Evolutionary conservation across 92 coral and sea anemone genomes (phyloP).

Genomic region (Porites lobata): DNA sequence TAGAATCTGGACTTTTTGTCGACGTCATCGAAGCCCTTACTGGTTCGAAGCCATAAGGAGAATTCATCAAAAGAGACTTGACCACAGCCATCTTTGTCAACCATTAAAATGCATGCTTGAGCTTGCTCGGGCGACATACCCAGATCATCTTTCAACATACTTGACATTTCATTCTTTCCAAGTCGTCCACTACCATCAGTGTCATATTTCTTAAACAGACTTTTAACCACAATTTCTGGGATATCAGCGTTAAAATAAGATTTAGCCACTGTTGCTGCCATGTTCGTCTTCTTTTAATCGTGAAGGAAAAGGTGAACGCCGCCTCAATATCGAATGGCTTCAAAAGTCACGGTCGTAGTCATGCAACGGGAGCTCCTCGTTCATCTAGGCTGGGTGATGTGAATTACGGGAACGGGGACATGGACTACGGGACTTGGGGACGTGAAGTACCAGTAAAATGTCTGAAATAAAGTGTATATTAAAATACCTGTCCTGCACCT

Average conservation of each 20-base stretch:
- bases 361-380: no score
- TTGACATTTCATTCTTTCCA: slow-evolving; percentile 68
- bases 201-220: slow-evolving; percentile 89
- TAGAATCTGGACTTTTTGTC: slow-evolving; percentile 76
- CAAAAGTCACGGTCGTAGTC: no score
- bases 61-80: slow-evolving; percentile 84
- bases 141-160: slow-evolving; percentile 73
- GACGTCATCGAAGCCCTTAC: slow-evolving; percentile 68
- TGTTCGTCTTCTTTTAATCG: not conserved
- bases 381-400: no score
- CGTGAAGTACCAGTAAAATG: no score
- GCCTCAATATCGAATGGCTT: no score
- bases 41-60: slow-evolving; percentile 79
- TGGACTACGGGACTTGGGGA: no score
- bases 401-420: no score
- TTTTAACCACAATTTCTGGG: slow-evolving; percentile 84
- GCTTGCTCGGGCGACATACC: slow-evolving; percentile 85
- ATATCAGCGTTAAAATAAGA: slow-evolving; percentile 41
- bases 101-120: slow-evolving; percentile 70
- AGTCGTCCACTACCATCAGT: slow-evolving; percentile 76
- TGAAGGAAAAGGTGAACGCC: no score
- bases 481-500: no score
- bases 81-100: slow-evolving; percentile 93
- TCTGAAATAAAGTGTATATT: no score
- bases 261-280: slow-evolving; percentile 42